These are phyloP conservation scores for Todus mexicanus DNA, from an alignment of 2,797 vertebrate species.

Conservation along the genomic window DNA sequence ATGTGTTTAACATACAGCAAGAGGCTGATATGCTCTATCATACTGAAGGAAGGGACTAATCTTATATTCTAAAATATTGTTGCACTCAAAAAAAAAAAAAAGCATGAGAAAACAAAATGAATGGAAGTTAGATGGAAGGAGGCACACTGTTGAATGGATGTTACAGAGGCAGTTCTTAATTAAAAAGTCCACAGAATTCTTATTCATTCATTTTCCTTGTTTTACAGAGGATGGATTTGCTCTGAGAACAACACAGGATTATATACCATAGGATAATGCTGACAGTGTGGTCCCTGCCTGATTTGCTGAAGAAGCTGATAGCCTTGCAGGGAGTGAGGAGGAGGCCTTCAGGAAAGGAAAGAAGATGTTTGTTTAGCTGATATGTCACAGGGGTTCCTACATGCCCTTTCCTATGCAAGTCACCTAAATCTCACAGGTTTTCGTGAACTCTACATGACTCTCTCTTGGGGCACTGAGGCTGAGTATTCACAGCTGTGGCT, in stretches of 20 bases:
- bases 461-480: not conserved
- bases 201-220: not conserved
- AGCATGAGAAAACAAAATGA: not conserved
- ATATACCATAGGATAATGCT: not conserved
- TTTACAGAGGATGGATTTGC: not conserved
- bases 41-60: not conserved
- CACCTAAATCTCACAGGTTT: not conserved
- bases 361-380: not conserved
- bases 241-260: not conserved
- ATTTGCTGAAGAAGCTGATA: not conserved
- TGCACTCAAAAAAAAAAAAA: not conserved
- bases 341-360: not conserved
- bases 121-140: not conserved
- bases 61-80: not conserved
- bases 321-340: not conserved
- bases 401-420: not conserved
- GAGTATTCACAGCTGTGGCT: not conserved
- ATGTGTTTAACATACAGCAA: not conserved
- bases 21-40: not conserved
- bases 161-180: not conserved
- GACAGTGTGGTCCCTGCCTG: not conserved
- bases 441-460: accelerated
- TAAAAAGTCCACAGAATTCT: not conserved
- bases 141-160: not conserved
- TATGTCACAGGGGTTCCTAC: not conserved